phyloP scores from a whole-genome alignment of 2,888 invertebrate species.

The Andrena bucephala region DNA sequence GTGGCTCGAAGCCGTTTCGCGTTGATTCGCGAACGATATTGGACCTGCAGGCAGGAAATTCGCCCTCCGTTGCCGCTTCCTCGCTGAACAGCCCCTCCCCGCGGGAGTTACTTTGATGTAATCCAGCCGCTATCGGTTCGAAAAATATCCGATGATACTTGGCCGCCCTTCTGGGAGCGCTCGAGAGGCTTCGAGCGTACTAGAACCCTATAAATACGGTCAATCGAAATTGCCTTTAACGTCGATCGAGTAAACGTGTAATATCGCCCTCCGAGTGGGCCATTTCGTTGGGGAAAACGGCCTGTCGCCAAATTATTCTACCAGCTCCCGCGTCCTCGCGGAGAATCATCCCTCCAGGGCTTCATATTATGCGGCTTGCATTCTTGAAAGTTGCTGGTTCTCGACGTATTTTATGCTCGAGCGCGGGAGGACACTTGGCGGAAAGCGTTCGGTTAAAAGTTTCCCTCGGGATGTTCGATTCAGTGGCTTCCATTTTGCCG shows the following conservation, averaged over 20 bases:
- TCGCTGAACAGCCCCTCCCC: slow-evolving; percentile 14
- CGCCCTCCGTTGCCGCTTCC: slow-evolving; percentile 26
- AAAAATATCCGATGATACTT: slow-evolving; percentile 33
- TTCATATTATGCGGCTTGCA: background rate
- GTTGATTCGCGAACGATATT: slow-evolving; percentile 53
- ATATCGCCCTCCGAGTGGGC: background rate
- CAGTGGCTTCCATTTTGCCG: slow-evolving; percentile 16
- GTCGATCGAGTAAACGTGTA: background rate
- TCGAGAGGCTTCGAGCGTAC: background rate
- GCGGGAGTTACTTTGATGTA: slow-evolving; percentile 33
- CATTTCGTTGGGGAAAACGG: background rate
- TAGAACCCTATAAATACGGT: slow-evolving; percentile 1
- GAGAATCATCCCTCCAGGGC: background rate
- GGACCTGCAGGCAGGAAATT: slow-evolving; percentile 54
- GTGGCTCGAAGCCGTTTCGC: slow-evolving; percentile 14
- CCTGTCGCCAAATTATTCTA: background rate
- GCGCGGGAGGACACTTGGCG: slow-evolving; percentile 16
- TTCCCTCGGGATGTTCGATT: slow-evolving; percentile 4
- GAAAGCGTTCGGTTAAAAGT: slow-evolving; percentile 6
- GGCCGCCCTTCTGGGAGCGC: slow-evolving; percentile 5
- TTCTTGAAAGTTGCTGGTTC: background rate
- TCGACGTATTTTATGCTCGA: background rate
- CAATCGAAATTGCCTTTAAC: background rate
- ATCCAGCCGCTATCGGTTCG: slow-evolving; percentile 30
- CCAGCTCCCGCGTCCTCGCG: background rate